These are phyloP conservation scores for Gallinago nigripennis DNA, from an alignment of 2,797 vertebrate species.

Conservation along the genomic window DNA sequence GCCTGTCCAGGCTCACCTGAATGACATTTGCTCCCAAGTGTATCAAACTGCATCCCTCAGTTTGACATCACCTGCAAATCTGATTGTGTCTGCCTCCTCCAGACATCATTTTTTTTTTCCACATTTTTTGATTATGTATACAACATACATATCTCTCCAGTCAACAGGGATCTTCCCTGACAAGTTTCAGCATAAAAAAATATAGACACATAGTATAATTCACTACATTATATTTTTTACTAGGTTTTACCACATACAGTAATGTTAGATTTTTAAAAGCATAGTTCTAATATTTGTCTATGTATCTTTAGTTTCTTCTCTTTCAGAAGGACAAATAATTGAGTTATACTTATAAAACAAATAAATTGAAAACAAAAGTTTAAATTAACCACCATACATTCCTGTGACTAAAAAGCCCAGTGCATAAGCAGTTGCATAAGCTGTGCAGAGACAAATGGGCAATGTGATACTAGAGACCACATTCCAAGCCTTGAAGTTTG, in stretches of 20 bases:
- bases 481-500: conserved; percentile 9
- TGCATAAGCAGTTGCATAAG: background rate
- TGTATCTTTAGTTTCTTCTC: conserved; percentile 4
- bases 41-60: background rate
- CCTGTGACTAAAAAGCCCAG: conserved; percentile 16
- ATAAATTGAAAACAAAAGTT: conserved; percentile 63
- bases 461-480: background rate
- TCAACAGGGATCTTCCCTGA: background rate
- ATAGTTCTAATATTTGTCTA: background rate
- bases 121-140: background rate
- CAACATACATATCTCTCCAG: background rate
- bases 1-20: background rate
- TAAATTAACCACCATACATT: conserved; percentile 42
- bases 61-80: background rate
- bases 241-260: background rate
- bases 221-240: background rate
- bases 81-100: background rate
- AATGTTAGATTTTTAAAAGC: background rate
- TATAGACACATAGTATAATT: background rate
- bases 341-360: conserved; percentile 44
- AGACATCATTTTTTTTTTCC: background rate
- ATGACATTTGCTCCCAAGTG: background rate
- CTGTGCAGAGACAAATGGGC: background rate
- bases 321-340: conserved; percentile 38
- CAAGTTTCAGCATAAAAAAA: background rate